phyloP scores from a whole-genome alignment of 1,140 invertebrate genomes.

The Acromyrmex heyeri region DNA sequence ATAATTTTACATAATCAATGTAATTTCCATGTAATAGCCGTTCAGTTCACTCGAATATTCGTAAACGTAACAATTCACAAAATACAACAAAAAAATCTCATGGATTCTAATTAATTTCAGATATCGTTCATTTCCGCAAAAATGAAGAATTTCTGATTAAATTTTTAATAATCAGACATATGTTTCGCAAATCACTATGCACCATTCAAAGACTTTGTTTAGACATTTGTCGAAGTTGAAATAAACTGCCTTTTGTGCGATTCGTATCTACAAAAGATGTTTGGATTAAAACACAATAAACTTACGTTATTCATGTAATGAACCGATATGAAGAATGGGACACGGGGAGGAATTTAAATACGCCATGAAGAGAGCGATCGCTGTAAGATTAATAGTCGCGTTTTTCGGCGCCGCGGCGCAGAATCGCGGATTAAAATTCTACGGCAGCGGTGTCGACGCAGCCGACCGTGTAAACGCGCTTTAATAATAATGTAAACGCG shows the following conservation, averaged over 20 bases:
- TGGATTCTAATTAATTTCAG: neutral
- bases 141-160: neutral
- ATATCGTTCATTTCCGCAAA: neutral
- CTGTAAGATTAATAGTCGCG: slow-evolving; percentile 11
- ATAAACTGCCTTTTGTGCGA: neutral
- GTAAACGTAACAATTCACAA: neutral
- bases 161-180: neutral
- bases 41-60: neutral
- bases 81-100: too few relatives aligned
- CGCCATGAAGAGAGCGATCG: neutral
- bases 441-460: slow-evolving; percentile 60
- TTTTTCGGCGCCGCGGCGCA: slow-evolving; percentile 1
- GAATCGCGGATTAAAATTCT: slow-evolving; percentile 77
- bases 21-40: slow-evolving; percentile 17
- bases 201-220: neutral
- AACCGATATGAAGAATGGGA: neutral
- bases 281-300: slow-evolving; percentile 15
- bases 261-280: neutral
- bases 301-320: neutral
- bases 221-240: neutral
- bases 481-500: slow-evolving; percentile 41
- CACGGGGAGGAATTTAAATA: neutral
- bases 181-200: neutral
- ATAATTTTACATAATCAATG: slow-evolving; percentile 43
- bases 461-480: slow-evolving; percentile 79